Percentiles rank a stretch among this genome's conserved stretches.
phyloP scores from a whole-genome alignment of 2,113 vertebrate species.

The Myodes glareolus region DNA sequence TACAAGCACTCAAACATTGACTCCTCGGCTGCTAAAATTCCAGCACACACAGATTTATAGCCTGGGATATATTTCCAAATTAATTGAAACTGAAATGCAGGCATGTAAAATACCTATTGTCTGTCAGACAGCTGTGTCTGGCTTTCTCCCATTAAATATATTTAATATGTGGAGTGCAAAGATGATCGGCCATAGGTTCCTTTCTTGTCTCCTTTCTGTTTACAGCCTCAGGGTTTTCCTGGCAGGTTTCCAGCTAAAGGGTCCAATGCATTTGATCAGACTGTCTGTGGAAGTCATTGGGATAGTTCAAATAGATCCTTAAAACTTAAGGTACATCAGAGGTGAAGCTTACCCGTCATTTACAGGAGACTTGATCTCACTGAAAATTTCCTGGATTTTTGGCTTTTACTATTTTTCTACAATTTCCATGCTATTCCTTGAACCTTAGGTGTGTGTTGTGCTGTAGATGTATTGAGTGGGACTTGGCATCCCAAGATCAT shows the following conservation, averaged over 20 bases:
- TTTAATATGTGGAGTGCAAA: not conserved
- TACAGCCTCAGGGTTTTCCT: not conserved
- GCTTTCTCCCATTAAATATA: slow-evolving; percentile 8
- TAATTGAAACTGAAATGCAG: slow-evolving; percentile 10
- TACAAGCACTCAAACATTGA: not conserved
- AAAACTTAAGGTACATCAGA: not conserved
- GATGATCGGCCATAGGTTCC: not conserved
- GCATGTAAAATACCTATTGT: not conserved
- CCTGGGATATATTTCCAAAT: not conserved
- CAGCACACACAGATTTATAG: not conserved
- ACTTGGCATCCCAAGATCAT: not conserved
- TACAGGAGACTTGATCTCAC: not conserved
- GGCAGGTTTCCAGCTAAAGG: not conserved
- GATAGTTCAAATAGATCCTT: not conserved
- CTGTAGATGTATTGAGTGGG: not conserved
- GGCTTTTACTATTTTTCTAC: not conserved
- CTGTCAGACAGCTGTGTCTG: not conserved
- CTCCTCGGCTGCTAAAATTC: slow-evolving; percentile 32
- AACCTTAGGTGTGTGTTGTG: not conserved
- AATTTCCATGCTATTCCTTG: not conserved
- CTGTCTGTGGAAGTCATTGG: not conserved
- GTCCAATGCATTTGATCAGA: accelerated
- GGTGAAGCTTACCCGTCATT: not conserved
- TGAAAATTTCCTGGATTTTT: not conserved
- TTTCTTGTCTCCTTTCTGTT: not conserved